A percentile compares a stretch with the other conserved stretches of the same genome.
phyloP scores from a whole-genome alignment of 2,797 vertebrate genomes.

The Danio aesculapii region DNA sequence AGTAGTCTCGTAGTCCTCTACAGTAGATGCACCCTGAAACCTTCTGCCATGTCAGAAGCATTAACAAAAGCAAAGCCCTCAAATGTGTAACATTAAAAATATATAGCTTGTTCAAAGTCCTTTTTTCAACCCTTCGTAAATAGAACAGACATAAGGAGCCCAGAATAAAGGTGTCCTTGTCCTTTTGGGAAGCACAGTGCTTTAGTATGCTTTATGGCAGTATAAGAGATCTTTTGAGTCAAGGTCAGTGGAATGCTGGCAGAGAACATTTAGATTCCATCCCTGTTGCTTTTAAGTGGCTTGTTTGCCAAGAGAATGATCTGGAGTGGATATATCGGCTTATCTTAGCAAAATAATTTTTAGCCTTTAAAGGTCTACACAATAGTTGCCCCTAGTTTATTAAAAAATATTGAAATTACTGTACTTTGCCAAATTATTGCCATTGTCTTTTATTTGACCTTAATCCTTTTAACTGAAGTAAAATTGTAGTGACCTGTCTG shows the following conservation, averaged over 20 bases:
- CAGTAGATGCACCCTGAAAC: conserved; percentile 32
- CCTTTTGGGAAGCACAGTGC: conserved; percentile 49
- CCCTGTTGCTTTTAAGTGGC: conserved; percentile 70
- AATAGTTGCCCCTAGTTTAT: conserved; percentile 1
- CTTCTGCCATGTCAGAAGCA: conserved; percentile 13
- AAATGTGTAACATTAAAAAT: conserved; percentile 57
- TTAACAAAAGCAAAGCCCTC: conserved; percentile 37
- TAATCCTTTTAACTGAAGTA: conserved; percentile 7
- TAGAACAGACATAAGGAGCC: conserved; percentile 52
- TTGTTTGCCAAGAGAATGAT: conserved; percentile 70
- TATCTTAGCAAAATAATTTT: conserved; percentile 19
- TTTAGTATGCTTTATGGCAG: conserved; percentile 50
- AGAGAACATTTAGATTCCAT: conserved; percentile 74
- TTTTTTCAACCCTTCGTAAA: conserved; percentile 50
- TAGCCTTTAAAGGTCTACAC: conserved; percentile 25
- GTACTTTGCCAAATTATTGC: too few relatives aligned
- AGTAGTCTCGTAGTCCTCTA: neutral
- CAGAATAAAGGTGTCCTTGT: conserved; percentile 66
- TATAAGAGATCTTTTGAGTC: conserved; percentile 73
- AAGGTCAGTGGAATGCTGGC: conserved; percentile 77
- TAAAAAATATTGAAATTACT: neutral
- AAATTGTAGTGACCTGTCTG: conserved; percentile 74
- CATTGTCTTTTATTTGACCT: neutral
- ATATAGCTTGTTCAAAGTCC: conserved; percentile 29
- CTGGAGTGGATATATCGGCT: conserved; percentile 69